Conservation (phyloP, 35 echinoderm and acorn worm species). For the Strongylocentrotus purpuratus region DNA sequence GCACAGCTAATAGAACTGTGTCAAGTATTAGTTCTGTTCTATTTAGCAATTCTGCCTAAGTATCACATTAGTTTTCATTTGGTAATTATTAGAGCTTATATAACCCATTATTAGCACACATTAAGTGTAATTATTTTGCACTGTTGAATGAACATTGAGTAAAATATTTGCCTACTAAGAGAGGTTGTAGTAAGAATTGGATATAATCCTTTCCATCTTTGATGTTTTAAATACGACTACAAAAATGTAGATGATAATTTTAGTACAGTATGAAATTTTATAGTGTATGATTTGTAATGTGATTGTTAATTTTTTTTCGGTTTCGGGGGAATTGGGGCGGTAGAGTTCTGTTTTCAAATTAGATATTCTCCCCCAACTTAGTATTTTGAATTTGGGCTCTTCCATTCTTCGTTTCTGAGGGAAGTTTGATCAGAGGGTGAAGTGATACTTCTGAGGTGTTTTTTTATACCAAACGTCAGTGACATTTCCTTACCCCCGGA, state of each 20-base stretch:
- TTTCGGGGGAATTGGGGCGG: background rate
- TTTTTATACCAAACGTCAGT: constrained; percentile 14
- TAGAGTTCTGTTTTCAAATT: background rate
- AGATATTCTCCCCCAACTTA: background rate
- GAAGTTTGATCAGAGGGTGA: background rate
- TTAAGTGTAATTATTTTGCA: background rate
- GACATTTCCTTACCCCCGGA: constrained; percentile 36
- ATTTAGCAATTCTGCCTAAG: background rate
- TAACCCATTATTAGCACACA: background rate
- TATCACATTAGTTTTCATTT: background rate
- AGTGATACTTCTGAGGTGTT: background rate
- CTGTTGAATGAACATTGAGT: background rate
- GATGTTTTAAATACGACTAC: background rate
- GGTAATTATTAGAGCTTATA: background rate
- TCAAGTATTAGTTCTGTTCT: constrained; percentile 18
- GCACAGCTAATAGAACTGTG: constrained; percentile 9
- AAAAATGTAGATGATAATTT: background rate
- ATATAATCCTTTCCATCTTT: background rate
- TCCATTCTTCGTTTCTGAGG: background rate
- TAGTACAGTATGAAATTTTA: background rate
- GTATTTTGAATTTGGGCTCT: constrained; percentile 3
- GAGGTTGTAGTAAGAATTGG: background rate
- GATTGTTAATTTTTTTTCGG: background rate
- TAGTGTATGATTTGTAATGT: background rate
- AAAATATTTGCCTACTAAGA: background rate